Evolutionary conservation across 2,797 vertebrate species (phyloP), one percentile per base, ranked within the genome.

Genomic region (Cyprinella venusta): DNA sequence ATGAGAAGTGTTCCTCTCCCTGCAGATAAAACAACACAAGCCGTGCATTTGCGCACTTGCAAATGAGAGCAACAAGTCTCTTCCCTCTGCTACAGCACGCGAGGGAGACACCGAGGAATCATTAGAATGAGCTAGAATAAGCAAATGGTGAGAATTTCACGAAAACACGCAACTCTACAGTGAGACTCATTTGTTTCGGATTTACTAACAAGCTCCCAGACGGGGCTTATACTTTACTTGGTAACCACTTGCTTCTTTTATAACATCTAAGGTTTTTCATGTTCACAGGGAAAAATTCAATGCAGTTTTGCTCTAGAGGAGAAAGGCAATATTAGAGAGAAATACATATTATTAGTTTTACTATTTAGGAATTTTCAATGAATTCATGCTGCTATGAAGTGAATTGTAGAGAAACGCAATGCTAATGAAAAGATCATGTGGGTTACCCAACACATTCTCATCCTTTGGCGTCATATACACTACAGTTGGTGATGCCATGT

Each of bases 151-250:
- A 36, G 56, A 83, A 71, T 78, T 83, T 83, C 82, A 71, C 52
- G 64, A 71, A 63, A 78, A 83, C 65, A 77, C 40, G 30, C 67
- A 78, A 70, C 74, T 83, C 82, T 83, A 83, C 82, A 50, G 30
- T 71, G 67, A 83, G 82, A 83, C 33, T 83, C 75, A 64, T 78
- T 83, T 83, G 75, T 77, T 83, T 78, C 54, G n/a, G 65, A 63
- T 83, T 83, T 48, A 70, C 82, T 78, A 83, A 83, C 82, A 83
- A 83, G 82, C 75, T 83, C 82, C 82, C 82, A 83, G 75, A 71
- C 16, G 75, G 81, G 81, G 54, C 81, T 70, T n/a, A 36, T 45
- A 76, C 54, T 70, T 77, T 76, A 71, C 75, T 78, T 63, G 67
- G 65, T 83, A 77, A 78, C 82, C 71, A 70, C 82, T 78, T 83